phyloP scores from a whole-genome alignment of 2,888 invertebrate genomes.

The Melinaea menophilus region DNA sequence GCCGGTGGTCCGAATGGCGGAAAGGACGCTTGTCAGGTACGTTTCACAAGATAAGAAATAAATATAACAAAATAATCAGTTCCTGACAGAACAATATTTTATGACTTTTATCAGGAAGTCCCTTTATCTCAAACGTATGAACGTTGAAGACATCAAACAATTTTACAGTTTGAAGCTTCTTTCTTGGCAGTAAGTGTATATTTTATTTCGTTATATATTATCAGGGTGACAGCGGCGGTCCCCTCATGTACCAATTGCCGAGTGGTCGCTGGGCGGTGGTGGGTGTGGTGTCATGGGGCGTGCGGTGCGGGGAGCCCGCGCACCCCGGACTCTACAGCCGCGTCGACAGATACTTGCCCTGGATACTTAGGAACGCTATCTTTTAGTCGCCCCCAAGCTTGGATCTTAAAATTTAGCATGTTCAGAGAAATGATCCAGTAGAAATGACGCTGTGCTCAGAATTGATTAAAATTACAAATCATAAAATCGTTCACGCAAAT shows the following conservation, averaged over 20 bases:
- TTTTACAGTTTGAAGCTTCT: too few species aligned
- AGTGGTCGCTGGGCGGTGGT: slow-evolving; percentile 87
- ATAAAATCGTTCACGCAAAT: too few species aligned
- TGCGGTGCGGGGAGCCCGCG: slow-evolving; percentile 85
- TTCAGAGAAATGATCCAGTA: too few species aligned
- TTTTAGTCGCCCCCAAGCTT: slow-evolving; percentile 49
- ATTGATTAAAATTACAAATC: too few species aligned
- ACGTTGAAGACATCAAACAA: too few species aligned
- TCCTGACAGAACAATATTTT: too few species aligned
- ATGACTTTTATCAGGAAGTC: too few species aligned
- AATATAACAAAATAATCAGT: background rate
- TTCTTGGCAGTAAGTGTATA: background rate
- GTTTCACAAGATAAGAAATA: background rate
- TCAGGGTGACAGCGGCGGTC: slow-evolving; percentile 92
- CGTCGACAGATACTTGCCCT: slow-evolving; percentile 83
- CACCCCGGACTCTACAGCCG: slow-evolving; percentile 89
- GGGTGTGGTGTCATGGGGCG: slow-evolving; percentile 92
- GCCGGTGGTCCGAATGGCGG: slow-evolving; percentile 87
- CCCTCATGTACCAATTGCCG: slow-evolving; percentile 84
- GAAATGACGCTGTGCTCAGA: too few species aligned
- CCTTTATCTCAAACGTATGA: too few species aligned
- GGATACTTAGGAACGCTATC: slow-evolving; percentile 80
- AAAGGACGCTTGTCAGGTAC: slow-evolving; percentile 89
- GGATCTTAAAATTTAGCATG: background rate
- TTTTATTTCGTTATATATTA: background rate